phyloP scores from a whole-genome alignment of 2,797 vertebrate species.

The Sebastes diaconus region DNA sequence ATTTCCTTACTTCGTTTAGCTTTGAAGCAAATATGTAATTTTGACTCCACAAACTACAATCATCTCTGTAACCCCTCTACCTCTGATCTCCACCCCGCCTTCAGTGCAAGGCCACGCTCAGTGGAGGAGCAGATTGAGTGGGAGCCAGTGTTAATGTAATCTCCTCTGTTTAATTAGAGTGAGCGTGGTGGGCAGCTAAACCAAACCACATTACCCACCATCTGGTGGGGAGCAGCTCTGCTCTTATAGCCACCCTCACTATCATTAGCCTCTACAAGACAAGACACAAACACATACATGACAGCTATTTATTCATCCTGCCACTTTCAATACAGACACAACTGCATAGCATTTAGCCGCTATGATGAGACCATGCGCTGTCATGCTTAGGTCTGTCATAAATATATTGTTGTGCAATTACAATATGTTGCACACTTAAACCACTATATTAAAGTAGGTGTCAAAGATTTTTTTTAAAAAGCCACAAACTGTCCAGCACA shows the following conservation, averaged over 20 bases:
- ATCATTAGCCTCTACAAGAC: conserved; percentile 77
- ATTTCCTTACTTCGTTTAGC: background rate
- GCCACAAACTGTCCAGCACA: background rate
- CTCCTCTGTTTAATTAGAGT: conserved; percentile 82
- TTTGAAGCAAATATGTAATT: conserved; percentile 38
- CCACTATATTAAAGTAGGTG: conserved; percentile 14
- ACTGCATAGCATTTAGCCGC: conserved; percentile 51
- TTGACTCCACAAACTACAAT: conserved; percentile 27
- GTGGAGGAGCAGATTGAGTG: conserved; percentile 73
- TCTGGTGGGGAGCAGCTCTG: conserved; percentile 71
- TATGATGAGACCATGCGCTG: conserved; percentile 4
- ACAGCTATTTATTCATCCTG: conserved; percentile 79
- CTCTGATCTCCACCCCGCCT: conserved; percentile 11
- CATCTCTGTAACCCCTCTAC: conserved; percentile 42
- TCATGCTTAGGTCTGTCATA: conserved; percentile 24
- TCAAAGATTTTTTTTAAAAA: background rate
- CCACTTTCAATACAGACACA: conserved; percentile 68
- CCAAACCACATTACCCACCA: conserved; percentile 80
- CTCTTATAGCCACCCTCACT: conserved; percentile 66
- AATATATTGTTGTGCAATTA: conserved; percentile 34
- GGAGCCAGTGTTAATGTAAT: conserved; percentile 75
- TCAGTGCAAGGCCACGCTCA: conserved; percentile 41
- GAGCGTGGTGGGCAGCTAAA: conserved; percentile 77
- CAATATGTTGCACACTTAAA: conserved; percentile 17
- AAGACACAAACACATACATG: conserved; percentile 77